A percentile compares a stretch with the other conserved stretches of the same genome.
phyloP scores from a whole-genome alignment of 1,140 invertebrate species.

The Lycorma delicatula region DNA sequence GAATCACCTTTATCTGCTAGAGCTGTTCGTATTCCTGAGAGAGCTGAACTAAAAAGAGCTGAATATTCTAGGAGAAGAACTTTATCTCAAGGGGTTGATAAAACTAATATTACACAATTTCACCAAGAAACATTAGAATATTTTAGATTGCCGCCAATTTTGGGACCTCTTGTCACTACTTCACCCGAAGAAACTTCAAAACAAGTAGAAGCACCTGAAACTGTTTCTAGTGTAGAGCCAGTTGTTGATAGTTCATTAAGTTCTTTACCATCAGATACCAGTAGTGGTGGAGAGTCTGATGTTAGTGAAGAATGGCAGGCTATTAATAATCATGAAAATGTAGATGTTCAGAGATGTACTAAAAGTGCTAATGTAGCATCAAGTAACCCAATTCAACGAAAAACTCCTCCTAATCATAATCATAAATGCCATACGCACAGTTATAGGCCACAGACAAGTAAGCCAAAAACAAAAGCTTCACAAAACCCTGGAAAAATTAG shows the following conservation, averaged over 20 bases:
- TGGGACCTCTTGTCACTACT: constrained; percentile 43
- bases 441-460: constrained; percentile 50
- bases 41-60: constrained; percentile 16
- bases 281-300: constrained; percentile 39
- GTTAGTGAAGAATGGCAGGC: background rate
- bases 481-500: constrained; percentile 47
- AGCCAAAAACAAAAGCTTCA: constrained; percentile 44
- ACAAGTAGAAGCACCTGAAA: constrained; percentile 36
- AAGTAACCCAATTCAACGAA: constrained; percentile 7
- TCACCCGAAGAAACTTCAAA: constrained; percentile 7
- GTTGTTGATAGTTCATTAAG: constrained; percentile 56
- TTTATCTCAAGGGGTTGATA: constrained; percentile 42
- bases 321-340: no score
- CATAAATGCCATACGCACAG: constrained; percentile 25
- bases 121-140: constrained; percentile 32
- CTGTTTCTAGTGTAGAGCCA: constrained; percentile 52
- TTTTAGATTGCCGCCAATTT: constrained; percentile 56
- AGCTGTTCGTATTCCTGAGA: constrained; percentile 31
- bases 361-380: constrained; percentile 31
- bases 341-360: no score
- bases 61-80: constrained; percentile 38
- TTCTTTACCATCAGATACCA: constrained; percentile 36
- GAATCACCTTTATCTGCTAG: constrained; percentile 37
- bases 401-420: no score
- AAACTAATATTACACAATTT: background rate